These are phyloP conservation scores for Mus musculus DNA, from an alignment of 2,113 vertebrate species.

Conservation along the genomic window GRCm39 chr2:135062501-135063000, in stretches of 20 bases:
- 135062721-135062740: constrained; percentile 96
- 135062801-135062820: neutral
- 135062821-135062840: neutral
- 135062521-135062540: neutral
- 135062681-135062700: constrained; percentile 95
- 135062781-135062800: fast-evolving
- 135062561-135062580: neutral
- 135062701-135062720: constrained; percentile 96
- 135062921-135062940: constrained; percentile 45
- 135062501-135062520: neutral
- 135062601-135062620: neutral
- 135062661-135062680: constrained; percentile 92
- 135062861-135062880: constrained; percentile 7
- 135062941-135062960: neutral
- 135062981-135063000: neutral
- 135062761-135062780: constrained; percentile 97
- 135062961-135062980: neutral
- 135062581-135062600: neutral
- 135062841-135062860: constrained; percentile 15
- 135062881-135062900: constrained; percentile 50
- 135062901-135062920: neutral
- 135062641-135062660: constrained; percentile 95
- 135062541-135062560: neutral
- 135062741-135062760: constrained; percentile 97
- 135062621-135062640: constrained; percentile 87